These are phyloP conservation scores for Osmerus mordax DNA, from an alignment of 2,113 vertebrate species.

Conservation along the genomic window DNA sequence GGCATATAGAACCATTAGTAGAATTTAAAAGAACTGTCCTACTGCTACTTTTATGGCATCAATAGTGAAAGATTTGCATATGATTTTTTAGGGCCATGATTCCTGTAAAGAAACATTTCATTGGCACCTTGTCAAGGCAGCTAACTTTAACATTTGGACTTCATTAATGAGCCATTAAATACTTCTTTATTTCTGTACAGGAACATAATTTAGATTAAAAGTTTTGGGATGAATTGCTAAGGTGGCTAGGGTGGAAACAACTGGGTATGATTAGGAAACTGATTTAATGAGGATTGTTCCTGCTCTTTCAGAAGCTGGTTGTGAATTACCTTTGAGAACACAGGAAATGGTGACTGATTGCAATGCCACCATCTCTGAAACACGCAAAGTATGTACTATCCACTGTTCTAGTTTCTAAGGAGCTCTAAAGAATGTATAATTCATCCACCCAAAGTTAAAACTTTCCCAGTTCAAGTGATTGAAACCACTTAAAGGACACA, in stretches of 20 bases:
- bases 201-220: slow-evolving; percentile 37
- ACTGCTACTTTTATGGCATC: not conserved
- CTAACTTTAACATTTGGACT: slow-evolving; percentile 44
- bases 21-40: not conserved
- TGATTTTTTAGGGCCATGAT: slow-evolving; percentile 8
- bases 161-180: slow-evolving; percentile 29
- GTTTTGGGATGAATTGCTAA: slow-evolving; percentile 38
- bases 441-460: slow-evolving; percentile 56
- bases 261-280: not conserved
- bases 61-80: slow-evolving; percentile 4
- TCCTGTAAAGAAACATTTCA: not conserved
- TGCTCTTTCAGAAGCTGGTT: not conserved
- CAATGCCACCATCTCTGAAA: slow-evolving; percentile 26
- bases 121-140: slow-evolving; percentile 12
- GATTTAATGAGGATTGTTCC: not conserved
- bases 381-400: slow-evolving; percentile 26
- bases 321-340: not conserved
- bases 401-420: too few species aligned
- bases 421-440: slow-evolving; percentile 52
- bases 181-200: slow-evolving; percentile 23
- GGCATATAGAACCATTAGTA: too few species aligned
- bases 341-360: too few species aligned
- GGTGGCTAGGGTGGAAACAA: not conserved
- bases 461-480: slow-evolving; percentile 46
- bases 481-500: slow-evolving; percentile 37